These are phyloP conservation scores for Pachliopta kotzebuea DNA, from an alignment of 2,888 invertebrate genomes.

Conservation along the genomic window DNA sequence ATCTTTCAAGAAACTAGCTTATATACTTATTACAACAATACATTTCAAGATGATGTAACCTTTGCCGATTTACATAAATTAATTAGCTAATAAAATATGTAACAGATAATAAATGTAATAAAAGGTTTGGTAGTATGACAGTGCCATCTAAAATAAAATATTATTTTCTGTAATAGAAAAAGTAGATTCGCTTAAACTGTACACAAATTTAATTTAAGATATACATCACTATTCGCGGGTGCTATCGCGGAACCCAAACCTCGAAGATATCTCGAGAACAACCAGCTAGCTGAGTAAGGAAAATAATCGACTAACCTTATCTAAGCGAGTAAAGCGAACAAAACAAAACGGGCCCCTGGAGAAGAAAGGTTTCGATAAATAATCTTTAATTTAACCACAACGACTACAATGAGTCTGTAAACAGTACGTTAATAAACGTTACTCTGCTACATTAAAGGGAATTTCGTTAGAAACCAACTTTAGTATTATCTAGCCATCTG, in stretches of 20 bases:
- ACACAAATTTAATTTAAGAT: background rate
- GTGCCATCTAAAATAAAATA: background rate
- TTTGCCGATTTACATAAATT: too few species aligned
- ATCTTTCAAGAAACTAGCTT: too few species aligned
- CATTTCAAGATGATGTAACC: too few species aligned
- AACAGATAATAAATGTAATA: too few species aligned
- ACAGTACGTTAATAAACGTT: slow-evolving; percentile 23
- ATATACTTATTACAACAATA: too few species aligned
- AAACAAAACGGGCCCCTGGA: slow-evolving; percentile 42
- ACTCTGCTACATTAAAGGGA: background rate
- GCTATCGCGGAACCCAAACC: slow-evolving; percentile 37
- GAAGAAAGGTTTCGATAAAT: slow-evolving; percentile 37
- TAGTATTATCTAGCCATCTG: background rate
- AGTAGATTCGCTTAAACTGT: background rate
- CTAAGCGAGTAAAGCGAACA: slow-evolving; percentile 41
- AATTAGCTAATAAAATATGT: too few species aligned
- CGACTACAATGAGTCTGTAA: slow-evolving; percentile 13
- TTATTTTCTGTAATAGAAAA: background rate
- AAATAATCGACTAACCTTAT: slow-evolving; percentile 53
- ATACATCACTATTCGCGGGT: slow-evolving; percentile 28
- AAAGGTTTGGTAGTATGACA: background rate
- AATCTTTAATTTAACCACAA: slow-evolving; percentile 34
- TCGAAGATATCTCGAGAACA: slow-evolving; percentile 40
- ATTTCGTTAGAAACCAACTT: background rate
- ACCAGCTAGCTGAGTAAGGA: slow-evolving; percentile 42